Evolutionary conservation across 2,113 vertebrate genomes (phyloP).

Genomic region (Rhinichthys klamathensis): DNA sequence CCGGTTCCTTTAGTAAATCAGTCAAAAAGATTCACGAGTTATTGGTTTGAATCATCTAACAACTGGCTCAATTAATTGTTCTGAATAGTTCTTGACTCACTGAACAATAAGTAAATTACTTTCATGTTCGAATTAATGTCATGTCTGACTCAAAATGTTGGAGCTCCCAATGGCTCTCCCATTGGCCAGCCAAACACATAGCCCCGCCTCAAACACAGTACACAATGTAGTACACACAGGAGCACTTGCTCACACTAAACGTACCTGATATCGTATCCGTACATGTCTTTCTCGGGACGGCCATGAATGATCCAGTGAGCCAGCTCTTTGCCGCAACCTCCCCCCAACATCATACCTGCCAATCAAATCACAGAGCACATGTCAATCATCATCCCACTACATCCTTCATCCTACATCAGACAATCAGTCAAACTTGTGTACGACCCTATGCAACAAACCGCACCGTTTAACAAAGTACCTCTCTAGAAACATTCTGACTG

Average conservation of each 20-base stretch:
- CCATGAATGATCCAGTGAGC: conserved; percentile 93
- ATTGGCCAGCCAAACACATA: neutral
- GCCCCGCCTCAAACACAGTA: neutral
- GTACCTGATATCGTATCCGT: conserved; percentile 93
- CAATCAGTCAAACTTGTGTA: neutral
- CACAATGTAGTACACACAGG: neutral
- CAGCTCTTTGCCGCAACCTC: conserved; percentile 91
- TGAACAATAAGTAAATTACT: neutral
- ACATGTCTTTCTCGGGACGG: conserved; percentile 95
- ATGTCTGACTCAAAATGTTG: neutral
- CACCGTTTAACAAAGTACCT: neutral
- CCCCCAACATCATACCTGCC: conserved; percentile 95
- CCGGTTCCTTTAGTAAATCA: neutral
- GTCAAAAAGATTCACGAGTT: neutral
- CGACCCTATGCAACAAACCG: neutral
- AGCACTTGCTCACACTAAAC: neutral
- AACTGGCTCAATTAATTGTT: too few relatives aligned
- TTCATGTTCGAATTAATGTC: neutral
- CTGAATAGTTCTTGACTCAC: neutral
- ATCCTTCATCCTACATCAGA: neutral
- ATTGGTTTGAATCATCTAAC: neutral
- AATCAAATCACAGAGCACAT: conserved; percentile 30
- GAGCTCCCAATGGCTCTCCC: neutral
- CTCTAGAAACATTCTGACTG: neutral
- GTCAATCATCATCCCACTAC: neutral